phyloP scores from a whole-genome alignment of 2,797 vertebrate genomes.

The Enteromius argenteus region DNA sequence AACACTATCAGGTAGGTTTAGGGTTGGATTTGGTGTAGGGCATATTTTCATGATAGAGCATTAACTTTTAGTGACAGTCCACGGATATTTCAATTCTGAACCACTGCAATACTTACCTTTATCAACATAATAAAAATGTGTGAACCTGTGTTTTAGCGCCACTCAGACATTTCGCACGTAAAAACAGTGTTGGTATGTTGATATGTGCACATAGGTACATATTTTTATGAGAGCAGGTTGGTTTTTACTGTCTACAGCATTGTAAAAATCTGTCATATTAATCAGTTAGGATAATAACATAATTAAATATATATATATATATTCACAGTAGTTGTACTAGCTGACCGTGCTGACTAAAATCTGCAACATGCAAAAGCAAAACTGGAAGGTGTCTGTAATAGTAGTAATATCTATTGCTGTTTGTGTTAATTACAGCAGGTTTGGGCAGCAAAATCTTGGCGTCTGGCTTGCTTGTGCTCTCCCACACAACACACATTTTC shows the following conservation, averaged over 20 bases:
- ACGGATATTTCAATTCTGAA: too few relatives aligned
- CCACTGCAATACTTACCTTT: too few relatives aligned
- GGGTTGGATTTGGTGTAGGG: too few relatives aligned
- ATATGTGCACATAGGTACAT: too few relatives aligned
- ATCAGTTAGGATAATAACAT: not conserved
- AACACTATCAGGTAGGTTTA: too few relatives aligned
- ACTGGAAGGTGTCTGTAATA: not conserved
- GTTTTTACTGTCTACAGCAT: not conserved
- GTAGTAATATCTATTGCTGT: slow-evolving; percentile 13
- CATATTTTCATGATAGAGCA: too few relatives aligned
- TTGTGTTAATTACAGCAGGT: slow-evolving; percentile 36
- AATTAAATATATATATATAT: not conserved
- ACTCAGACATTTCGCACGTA: too few relatives aligned
- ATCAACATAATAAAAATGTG: too few relatives aligned
- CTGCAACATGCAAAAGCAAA: not conserved
- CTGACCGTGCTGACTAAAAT: not conserved
- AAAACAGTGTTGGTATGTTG: too few relatives aligned
- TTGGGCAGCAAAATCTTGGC: slow-evolving; percentile 47
- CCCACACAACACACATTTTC: slow-evolving; percentile 47
- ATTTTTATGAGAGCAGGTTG: too few relatives aligned
- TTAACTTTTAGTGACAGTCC: too few relatives aligned
- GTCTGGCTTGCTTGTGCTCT: slow-evolving; percentile 34
- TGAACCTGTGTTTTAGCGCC: too few relatives aligned
- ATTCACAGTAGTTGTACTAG: not conserved
- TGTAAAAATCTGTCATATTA: not conserved